Conservation (phyloP, 2,113 vertebrate genomes). For the Nesogale talazaci region DNA sequence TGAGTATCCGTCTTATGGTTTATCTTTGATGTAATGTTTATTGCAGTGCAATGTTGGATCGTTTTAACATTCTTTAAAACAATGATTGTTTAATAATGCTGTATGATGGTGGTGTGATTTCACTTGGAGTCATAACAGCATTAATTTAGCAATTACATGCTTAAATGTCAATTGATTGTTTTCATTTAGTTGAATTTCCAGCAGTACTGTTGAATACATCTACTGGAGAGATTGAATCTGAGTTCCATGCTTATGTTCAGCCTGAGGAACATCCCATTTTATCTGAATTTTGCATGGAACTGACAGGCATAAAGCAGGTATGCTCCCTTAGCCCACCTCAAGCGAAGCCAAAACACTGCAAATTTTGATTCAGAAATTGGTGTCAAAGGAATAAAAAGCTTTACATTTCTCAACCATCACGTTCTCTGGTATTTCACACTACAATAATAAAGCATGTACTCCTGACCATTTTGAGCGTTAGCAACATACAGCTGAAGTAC, state of each 20-base stretch:
- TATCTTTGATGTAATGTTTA: conserved; percentile 15
- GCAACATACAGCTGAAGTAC: too few relatives aligned
- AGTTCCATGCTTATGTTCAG: conserved; percentile 95
- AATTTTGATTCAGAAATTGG: conserved; percentile 52
- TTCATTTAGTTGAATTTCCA: conserved; percentile 93
- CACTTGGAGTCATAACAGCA: conserved; percentile 23
- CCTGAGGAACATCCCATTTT: conserved; percentile 94
- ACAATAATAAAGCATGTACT: too few relatives aligned
- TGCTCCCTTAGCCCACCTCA: neutral
- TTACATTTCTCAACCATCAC: too few relatives aligned
- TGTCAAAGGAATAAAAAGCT: conserved; percentile 47
- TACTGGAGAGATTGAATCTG: conserved; percentile 91
- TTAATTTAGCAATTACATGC: conserved; percentile 39
- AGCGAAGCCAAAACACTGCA: conserved; percentile 87
- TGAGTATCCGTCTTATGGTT: conserved; percentile 42
- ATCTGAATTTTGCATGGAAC: conserved; percentile 93
- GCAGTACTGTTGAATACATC: conserved; percentile 92
- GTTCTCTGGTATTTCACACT: too few relatives aligned
- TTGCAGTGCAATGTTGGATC: conserved; percentile 35
- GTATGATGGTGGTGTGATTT: neutral
- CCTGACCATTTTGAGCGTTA: too few relatives aligned
- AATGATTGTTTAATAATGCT: conserved; percentile 27
- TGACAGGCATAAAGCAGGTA: conserved; percentile 97
- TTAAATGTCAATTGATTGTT: neutral
- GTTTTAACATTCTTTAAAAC: conserved; percentile 52